phyloP scores from a whole-genome alignment of 1,140 invertebrate genomes.

The Propsilocerus akamusi region DNA sequence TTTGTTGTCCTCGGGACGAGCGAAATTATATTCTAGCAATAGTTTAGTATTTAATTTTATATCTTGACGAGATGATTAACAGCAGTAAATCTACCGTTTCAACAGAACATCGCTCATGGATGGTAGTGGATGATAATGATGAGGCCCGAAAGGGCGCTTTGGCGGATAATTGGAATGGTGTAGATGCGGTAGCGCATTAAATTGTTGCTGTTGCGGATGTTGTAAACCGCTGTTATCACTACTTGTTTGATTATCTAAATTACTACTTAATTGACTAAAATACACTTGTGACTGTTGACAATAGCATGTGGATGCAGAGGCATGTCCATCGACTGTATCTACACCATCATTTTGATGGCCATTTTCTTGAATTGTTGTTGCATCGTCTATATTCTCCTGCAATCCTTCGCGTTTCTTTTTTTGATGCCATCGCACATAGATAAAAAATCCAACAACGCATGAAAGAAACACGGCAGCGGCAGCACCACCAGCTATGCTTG shows the following conservation, averaged over 20 bases:
- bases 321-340: constrained; percentile 21
- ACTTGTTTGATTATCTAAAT: not conserved
- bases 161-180: not conserved
- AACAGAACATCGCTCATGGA: not conserved
- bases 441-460: not conserved
- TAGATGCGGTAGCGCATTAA: constrained; percentile 7
- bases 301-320: too few relatives aligned
- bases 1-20: too few relatives aligned
- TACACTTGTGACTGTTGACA: not conserved
- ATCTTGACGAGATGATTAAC: too few relatives aligned
- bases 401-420: constrained; percentile 35
- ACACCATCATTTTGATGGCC: constrained; percentile 11
- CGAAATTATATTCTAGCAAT: too few relatives aligned
- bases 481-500: constrained; percentile 77
- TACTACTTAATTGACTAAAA: constrained; percentile 1
- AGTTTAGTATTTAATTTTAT: too few relatives aligned
- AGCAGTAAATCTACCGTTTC: too few relatives aligned
- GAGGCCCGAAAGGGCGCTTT: constrained; percentile 20
- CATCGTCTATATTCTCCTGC: constrained; percentile 21
- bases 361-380: too few relatives aligned
- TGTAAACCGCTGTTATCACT: constrained; percentile 6
- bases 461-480: constrained; percentile 68
- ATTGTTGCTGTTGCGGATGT: constrained; percentile 6
- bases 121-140: constrained; percentile 11
- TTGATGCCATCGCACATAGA: constrained; percentile 56